These are phyloP conservation scores for Sepioteuthis lessoniana DNA, from an alignment of 2,888 invertebrate genomes.

Conservation along the genomic window DNA sequence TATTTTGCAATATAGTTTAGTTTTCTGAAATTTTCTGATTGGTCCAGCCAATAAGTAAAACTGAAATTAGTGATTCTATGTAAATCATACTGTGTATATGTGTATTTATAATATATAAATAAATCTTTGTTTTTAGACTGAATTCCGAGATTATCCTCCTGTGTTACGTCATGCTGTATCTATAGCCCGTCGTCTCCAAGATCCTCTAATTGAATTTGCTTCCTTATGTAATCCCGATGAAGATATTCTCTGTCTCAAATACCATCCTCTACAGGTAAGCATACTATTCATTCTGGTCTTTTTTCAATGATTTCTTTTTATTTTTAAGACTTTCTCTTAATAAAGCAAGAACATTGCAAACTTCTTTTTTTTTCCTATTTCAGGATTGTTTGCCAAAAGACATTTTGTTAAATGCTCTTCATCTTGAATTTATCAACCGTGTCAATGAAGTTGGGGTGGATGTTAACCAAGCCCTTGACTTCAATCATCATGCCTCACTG, in stretches of 20 bases:
- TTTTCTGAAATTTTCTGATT: too few species aligned
- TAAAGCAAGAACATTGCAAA: too few species aligned
- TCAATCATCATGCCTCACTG: constrained; percentile 87
- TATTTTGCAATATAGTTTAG: too few species aligned
- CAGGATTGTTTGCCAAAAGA: constrained; percentile 82
- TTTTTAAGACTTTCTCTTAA: too few species aligned
- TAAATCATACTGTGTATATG: too few species aligned
- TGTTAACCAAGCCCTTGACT: constrained; percentile 92
- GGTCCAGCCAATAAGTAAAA: too few species aligned
- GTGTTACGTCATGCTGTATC: constrained; percentile 93
- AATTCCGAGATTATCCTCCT: constrained; percentile 94
- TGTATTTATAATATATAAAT: neutral
- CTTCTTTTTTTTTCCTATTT: constrained; percentile 46
- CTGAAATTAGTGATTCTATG: too few species aligned
- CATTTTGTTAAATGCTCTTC: constrained; percentile 87
- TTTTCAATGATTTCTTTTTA: too few species aligned
- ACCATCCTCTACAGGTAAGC: constrained; percentile 84
- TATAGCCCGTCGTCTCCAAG: constrained; percentile 91
- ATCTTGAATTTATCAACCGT: constrained; percentile 91
- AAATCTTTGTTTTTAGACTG: constrained; percentile 77
- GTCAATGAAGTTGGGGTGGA: constrained; percentile 99
- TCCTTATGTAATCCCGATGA: constrained; percentile 96
- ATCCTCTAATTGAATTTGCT: constrained; percentile 95
- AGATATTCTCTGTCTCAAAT: constrained; percentile 94
- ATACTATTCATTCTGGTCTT: too few species aligned